Percentiles rank a stretch among this genome's conserved stretches.
phyloP scores from a whole-genome alignment of 2,888 invertebrate species.

The Silvanus unidentatus region DNA sequence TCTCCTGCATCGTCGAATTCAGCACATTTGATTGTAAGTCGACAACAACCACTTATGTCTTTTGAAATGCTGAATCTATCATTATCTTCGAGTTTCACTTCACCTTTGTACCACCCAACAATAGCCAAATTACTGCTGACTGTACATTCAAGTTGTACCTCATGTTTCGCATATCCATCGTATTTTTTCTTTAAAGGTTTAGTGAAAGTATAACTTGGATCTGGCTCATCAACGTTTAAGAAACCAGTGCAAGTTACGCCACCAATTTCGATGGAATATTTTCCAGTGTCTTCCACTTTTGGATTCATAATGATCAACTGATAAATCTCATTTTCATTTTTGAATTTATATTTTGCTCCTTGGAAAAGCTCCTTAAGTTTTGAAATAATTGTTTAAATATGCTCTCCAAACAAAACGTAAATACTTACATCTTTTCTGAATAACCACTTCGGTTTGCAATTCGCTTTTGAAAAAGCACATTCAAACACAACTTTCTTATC shows the following conservation, averaged over 20 bases:
- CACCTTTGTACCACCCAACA: slow-evolving; percentile 89
- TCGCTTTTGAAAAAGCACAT: slow-evolving; percentile 94
- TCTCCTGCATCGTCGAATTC: slow-evolving; percentile 81
- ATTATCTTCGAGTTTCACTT: slow-evolving; percentile 67
- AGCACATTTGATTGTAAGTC: slow-evolving; percentile 77
- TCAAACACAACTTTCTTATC: slow-evolving; percentile 93
- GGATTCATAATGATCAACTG: slow-evolving; percentile 84
- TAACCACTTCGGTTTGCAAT: slow-evolving; percentile 87
- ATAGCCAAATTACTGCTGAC: slow-evolving; percentile 90
- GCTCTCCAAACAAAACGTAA: too few relatives aligned
- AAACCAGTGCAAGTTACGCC: slow-evolving; percentile 84
- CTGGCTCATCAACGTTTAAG: slow-evolving; percentile 94
- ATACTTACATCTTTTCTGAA: slow-evolving; percentile 83
- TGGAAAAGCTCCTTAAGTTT: slow-evolving; percentile 80
- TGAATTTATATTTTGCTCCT: slow-evolving; percentile 94
- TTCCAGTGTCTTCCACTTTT: slow-evolving; percentile 94
- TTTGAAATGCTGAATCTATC: slow-evolving; percentile 85
- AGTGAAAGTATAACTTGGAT: slow-evolving; percentile 88
- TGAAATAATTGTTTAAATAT: too few relatives aligned
- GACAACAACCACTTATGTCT: slow-evolving; percentile 86
- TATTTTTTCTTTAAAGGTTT: slow-evolving; percentile 83
- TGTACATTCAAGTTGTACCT: slow-evolving; percentile 85
- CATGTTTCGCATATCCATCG: slow-evolving; percentile 87
- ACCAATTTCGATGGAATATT: slow-evolving; percentile 92
- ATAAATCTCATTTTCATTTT: slow-evolving; percentile 86